These are phyloP conservation scores for Carollia perspicillata DNA, from an alignment of 2,113 vertebrate genomes.

Conservation along the genomic window DNA sequence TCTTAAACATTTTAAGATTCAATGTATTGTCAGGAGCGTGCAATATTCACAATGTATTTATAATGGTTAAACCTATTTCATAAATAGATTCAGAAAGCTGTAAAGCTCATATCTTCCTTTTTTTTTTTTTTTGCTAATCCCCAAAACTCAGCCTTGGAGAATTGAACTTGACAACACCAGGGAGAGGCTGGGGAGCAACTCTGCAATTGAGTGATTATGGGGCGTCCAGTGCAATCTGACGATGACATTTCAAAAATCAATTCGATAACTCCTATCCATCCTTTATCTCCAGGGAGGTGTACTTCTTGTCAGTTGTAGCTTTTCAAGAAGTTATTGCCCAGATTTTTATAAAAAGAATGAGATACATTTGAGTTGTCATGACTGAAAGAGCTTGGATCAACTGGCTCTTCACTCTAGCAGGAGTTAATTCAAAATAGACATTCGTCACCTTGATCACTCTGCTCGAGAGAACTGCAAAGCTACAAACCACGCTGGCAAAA, in stretches of 20 bases:
- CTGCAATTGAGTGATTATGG: not conserved
- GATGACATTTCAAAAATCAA: constrained; percentile 45
- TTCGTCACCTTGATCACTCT: constrained; percentile 63
- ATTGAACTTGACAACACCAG: not conserved
- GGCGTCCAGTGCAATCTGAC: not conserved
- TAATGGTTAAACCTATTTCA: not conserved
- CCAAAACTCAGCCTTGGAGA: not conserved
- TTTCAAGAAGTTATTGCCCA: constrained; percentile 40
- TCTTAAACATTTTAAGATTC: constrained; percentile 1
- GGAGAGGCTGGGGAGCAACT: not conserved
- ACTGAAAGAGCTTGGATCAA: constrained; percentile 43
- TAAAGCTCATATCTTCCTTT: not conserved
- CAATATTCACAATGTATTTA: not conserved
- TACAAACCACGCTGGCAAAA: constrained; percentile 16
- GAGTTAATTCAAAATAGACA: constrained; percentile 65
- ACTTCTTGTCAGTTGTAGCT: constrained; percentile 32
- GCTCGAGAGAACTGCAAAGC: constrained; percentile 36
- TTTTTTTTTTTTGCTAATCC: not conserved
- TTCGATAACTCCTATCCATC: constrained; percentile 29
- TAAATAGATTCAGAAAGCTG: constrained; percentile 12
- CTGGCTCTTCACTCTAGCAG: constrained; percentile 25
- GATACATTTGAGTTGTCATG: constrained; percentile 10
- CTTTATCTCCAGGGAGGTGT: constrained; percentile 44
- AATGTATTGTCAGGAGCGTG: not conserved
- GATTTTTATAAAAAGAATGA: constrained; percentile 56